These are phyloP conservation scores for Lophochroa leadbeateri DNA, from an alignment of 2,113 vertebrate species.

Conservation along the genomic window DNA sequence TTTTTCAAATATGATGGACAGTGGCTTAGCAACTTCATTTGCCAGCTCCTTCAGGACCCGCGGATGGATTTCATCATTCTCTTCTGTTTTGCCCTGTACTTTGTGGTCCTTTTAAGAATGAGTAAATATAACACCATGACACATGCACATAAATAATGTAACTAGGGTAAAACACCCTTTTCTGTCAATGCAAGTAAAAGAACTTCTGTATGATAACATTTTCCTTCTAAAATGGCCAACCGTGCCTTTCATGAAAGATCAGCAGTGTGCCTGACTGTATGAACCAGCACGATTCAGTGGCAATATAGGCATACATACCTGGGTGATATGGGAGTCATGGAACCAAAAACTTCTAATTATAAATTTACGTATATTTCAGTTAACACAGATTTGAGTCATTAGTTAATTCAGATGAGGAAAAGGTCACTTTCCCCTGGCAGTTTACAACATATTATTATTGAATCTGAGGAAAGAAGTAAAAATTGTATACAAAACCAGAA, in stretches of 20 bases:
- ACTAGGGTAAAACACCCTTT: not conserved
- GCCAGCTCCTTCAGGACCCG: too few species aligned
- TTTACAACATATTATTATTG: not conserved
- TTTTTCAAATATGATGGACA: too few species aligned
- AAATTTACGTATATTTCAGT: not conserved
- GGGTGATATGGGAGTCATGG: accelerated
- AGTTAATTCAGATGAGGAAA: not conserved
- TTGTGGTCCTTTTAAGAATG: not conserved
- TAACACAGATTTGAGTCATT: not conserved
- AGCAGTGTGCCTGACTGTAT: not conserved
- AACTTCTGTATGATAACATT: not conserved
- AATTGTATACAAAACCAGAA: not conserved
- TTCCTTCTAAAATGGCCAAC: not conserved
- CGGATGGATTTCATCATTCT: not conserved
- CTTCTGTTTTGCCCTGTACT: not conserved
- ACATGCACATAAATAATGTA: not conserved
- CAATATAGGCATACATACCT: not conserved
- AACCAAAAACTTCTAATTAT: not conserved
- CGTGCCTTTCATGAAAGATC: not conserved
- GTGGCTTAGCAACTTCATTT: too few species aligned
- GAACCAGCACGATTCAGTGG: not conserved
- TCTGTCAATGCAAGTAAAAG: not conserved
- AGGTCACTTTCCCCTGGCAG: not conserved
- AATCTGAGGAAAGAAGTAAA: not conserved
- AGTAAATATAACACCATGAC: not conserved